Base-by-base conservation (phyloP, 2,888 invertebrate genomes). In the Epistrophe grossulariae region DNA sequence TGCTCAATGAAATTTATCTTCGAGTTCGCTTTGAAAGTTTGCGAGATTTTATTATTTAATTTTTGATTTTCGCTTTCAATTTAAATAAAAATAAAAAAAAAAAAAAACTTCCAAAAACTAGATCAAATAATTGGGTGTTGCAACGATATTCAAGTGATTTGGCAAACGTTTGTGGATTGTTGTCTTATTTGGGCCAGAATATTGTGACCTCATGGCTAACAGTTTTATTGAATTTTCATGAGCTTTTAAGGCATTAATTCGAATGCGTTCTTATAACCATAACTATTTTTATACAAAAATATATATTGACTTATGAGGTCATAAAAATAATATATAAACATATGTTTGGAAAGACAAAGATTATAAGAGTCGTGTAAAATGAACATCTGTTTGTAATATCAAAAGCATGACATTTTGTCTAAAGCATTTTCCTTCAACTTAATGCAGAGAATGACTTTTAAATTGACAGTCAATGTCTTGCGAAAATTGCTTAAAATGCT, bases 1-100 rank as follows among this genome's bases (percentile, higher is more conserved):
- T 80, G 66, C 73, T 87, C 74, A 83, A 87, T 87, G 83, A 79
- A 87, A 78, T 82, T 45, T 72, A 73, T 81, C 77, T 85, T 81
- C 55, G 55, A 28, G 55, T 77, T 80, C 52, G 45, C 50, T 66
- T 71, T 48, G 55, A 66, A 70, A 70, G 52, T 70, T 70, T 15
- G 55, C 52, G 55, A 52, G 68, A 84, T 82, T 81, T 72, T 48
- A 19, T 71, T 45, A 19, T 77, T 71, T 35, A 11, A 24, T 13
- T 38, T 31, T 72, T 48, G 13, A 31, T 45, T 73, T 64, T 64
- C 28, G 57, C 57, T 55, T 76, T 15, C 28, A 52, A 19, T 38
- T 50, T 55, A 31, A 43, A 72, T 31, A 31, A 31, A 48, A 59
- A 31, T 45, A 48, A 31, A 31, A 31, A 31, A 31, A 31, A 50